Base-by-base conservation (phyloP, 2,888 invertebrate species). In the Apodemia zela region DNA sequence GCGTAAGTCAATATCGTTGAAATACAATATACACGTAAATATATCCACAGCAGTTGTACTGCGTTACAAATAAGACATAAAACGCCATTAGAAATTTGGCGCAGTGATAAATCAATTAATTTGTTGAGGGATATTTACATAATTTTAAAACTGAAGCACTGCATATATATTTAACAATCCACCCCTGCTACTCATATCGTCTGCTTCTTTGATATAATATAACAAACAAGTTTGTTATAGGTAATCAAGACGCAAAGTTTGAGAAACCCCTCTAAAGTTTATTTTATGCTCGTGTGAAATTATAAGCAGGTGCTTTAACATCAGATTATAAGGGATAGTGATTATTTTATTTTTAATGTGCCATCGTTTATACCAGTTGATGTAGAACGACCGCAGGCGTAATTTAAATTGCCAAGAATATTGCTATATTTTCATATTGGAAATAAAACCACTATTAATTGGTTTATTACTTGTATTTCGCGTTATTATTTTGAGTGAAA, bases 261-360 rank as follows among this genome's bases (percentile, higher is more conserved):
- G 54, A 15, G 25, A 54, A 25, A 21, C 54, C 4, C 2, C n/a
- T 25, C 4, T 13, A 54, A 42, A 42, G 13, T 15, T 3, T 25
- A 25, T 29, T 54, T 54, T 6, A 54, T 15, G 54, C 25, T 54
- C 15, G 54, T 15, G 54, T 54, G 54, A 54, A 54, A 54, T 54
- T 61, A 51, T 51, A 57, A 29, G 59, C 62, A 59, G 63, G 35
- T 63, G 63, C 63, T 10, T 21, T 33, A 47, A 15, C 45, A 59
- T 63, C 59, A 59, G 59, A 63, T 63, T 59, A 59, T 47, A 59
- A 61, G 35, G 33, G 25, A 54, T 54, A 15, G 25, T 54, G 54
- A 25, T 54, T 54, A 54, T 25, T 54, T 54, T 54, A 54, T 54
- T 54, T 54, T 54, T 54, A 54, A 54, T 57, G 25, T 57, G 57